Evolutionary conservation across 2,797 vertebrate genomes (phyloP).

Genomic region (Echiichthys vipera): DNA sequence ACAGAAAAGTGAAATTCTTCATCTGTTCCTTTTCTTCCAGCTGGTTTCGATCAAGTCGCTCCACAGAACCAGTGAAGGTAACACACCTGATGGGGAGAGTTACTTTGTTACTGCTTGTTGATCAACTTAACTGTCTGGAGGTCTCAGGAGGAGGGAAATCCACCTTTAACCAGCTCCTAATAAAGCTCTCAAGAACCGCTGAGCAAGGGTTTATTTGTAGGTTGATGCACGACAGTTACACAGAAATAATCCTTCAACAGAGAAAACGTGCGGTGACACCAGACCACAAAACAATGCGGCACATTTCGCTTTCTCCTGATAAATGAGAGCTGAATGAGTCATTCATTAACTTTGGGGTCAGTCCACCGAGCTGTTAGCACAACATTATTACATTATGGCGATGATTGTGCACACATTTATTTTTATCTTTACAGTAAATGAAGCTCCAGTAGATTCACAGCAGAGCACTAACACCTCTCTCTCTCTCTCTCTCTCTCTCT

Average conservation of each 20-base stretch:
- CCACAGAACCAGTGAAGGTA: slow-evolving; percentile 11
- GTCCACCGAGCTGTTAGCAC: background rate
- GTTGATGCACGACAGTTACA: no score
- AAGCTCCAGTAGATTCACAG: background rate
- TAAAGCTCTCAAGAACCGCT: background rate
- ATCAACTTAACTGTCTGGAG: background rate
- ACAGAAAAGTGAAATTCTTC: background rate
- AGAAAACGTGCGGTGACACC: background rate
- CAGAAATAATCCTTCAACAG: no score
- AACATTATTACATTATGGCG: no score
- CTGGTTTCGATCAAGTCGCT: slow-evolving; percentile 9
- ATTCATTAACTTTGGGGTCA: no score
- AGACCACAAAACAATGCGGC: background rate
- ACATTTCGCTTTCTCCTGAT: background rate
- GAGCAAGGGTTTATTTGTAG: background rate
- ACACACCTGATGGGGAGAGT: background rate
- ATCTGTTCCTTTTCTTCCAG: slow-evolving; percentile 42
- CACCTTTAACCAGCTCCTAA: background rate
- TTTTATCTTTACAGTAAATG: background rate
- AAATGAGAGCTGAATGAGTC: background rate
- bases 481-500: background rate
- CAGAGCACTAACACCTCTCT: background rate
- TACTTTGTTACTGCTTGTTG: background rate
- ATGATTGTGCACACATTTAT: background rate
- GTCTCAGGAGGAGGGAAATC: background rate